Base-by-base conservation (phyloP, 2,797 vertebrate species). In the Philypnodon macrostomus region DNA sequence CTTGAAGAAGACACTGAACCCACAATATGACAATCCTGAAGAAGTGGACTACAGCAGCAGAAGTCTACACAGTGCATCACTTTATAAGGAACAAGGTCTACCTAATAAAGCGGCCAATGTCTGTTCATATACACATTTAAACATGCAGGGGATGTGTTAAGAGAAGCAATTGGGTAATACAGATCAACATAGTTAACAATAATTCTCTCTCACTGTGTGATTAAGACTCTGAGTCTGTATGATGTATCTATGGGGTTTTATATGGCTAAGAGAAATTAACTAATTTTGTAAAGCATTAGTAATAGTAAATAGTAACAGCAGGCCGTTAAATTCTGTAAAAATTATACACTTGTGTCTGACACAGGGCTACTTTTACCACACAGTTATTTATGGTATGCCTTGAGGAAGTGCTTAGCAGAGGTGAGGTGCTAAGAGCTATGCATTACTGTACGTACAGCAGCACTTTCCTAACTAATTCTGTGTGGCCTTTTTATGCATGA, bases 401-500 rank as follows among this genome's bases (percentile, higher is more conserved):
- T n/a, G 17, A 33, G 44, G 29, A 46, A 18, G 16, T 32, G 42
- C 42, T 32, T 17, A 31, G 16, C 42, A 21, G 30, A 46, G 16
- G 30, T 46, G 17, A 46, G 44, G 12, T 32, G 29, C 29, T 46
- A 32, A 46, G 31, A 46, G 44, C 41, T 44, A 18, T 21, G 29
- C 44, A 46, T 46, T 46, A 46, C 17, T 19, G 41, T 44, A 30
- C 41, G 12, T 44, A 30, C 16, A 44, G 26, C 26, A 30, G 41
- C 41, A 30, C 41, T 42, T 42, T 17, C 24, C 14, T 29, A 12
- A 17, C 40, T 30, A 44, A 30, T 44, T 44, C 27, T n/a, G 15
- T 30, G 27, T 44, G 41, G 5, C 27, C 41, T 30, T 31, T n/a
- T 10, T 30, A 30, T 44, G 16, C 15, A 24, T 18, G 41, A 11